These are phyloP conservation scores for Lucinisca nassula DNA, from an alignment of 2,888 invertebrate species.

Conservation along the genomic window DNA sequence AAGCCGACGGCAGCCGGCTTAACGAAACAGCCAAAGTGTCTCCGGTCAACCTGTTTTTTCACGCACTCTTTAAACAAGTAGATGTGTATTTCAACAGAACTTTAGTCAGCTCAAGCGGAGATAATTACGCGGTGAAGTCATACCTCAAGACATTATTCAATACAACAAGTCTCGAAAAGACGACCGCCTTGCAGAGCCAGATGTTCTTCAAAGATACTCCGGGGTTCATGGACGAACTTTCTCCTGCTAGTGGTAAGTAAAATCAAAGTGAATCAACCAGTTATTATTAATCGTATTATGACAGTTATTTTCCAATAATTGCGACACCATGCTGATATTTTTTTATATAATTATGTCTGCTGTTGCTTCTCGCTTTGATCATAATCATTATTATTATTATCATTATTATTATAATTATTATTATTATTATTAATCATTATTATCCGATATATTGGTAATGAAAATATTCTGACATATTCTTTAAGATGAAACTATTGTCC, in stretches of 20 bases:
- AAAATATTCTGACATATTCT: no score
- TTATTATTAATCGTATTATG: no score
- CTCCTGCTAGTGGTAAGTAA: not conserved
- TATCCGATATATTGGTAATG: no score
- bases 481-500: no score
- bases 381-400: no score
- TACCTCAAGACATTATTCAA: not conserved
- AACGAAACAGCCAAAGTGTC: not conserved
- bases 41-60: slow-evolving; percentile 5
- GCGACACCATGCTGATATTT: no score
- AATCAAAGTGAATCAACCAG: no score
- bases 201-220: not conserved
- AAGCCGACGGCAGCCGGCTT: not conserved
- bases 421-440: no score
- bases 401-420: no score
- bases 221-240: not conserved
- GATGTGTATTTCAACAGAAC: not conserved
- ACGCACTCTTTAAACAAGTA: not conserved
- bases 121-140: not conserved
- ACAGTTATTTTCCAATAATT: no score
- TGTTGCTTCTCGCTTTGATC: no score
- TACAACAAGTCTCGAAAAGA: not conserved
- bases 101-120: not conserved
- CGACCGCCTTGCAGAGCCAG: not conserved
- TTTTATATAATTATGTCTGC: no score